phyloP scores from a whole-genome alignment of 2,113 vertebrate genomes.

The Marcusenius ussheri region DNA sequence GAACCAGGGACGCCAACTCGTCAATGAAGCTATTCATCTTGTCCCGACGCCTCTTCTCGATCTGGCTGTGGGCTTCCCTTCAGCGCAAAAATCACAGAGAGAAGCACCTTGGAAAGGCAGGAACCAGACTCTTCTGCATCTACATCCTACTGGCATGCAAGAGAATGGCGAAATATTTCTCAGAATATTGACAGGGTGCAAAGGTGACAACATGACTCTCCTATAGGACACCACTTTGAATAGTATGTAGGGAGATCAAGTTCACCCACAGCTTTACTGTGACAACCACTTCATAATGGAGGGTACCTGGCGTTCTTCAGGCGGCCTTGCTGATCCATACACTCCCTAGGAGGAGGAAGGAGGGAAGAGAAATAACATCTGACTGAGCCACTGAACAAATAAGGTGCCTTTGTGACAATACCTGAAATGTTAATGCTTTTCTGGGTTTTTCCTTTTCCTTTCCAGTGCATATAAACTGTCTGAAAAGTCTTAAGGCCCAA shows the following conservation, averaged over 20 bases:
- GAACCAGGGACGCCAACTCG: constrained; percentile 81
- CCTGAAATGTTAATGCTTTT: neutral
- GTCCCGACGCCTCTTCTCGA: constrained; percentile 83
- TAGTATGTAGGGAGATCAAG: neutral
- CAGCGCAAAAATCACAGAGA: neutral
- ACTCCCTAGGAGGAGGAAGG: constrained; percentile 56
- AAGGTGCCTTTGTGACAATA: neutral
- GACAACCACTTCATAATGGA: neutral
- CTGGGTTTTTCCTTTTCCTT: neutral
- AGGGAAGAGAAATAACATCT: constrained; percentile 18
- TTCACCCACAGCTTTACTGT: neutral
- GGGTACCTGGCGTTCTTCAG: constrained; percentile 91
- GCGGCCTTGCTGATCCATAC: constrained; percentile 84
- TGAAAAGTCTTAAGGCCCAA: neutral
- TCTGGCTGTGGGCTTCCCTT: constrained; percentile 89
- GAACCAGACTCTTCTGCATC: neutral
- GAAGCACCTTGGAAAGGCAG: neutral
- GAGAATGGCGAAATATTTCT: neutral
- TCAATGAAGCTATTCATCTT: constrained; percentile 95
- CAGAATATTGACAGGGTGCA: neutral
- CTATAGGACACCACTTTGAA: neutral
- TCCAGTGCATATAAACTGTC: neutral
- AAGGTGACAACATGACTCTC: neutral
- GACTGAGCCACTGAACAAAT: neutral
- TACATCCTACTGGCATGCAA: neutral